Evolutionary conservation across 2,888 invertebrate genomes (phyloP).

Genomic region (Macaria liturata): DNA sequence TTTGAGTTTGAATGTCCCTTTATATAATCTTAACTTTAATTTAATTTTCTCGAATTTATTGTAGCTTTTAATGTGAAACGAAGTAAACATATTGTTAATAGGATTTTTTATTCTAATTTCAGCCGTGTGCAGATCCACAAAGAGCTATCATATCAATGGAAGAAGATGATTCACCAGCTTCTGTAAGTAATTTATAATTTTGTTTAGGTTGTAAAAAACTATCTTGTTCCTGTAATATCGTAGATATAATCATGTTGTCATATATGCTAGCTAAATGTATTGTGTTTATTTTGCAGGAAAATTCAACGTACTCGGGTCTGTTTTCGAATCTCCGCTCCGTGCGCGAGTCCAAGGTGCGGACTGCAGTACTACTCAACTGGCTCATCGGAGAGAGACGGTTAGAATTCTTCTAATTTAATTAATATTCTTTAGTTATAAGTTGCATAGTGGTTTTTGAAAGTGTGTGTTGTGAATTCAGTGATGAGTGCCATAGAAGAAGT

Average conservation of each 20-base stretch:
- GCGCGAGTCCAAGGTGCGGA: slow-evolving; percentile 93
- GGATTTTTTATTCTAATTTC: slow-evolving; percentile 22
- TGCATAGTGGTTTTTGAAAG: no score
- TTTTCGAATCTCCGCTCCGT: slow-evolving; percentile 90
- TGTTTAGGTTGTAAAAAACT: no score
- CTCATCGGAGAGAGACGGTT: slow-evolving; percentile 70
- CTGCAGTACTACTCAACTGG: slow-evolving; percentile 96
- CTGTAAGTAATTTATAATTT: slow-evolving; percentile 81
- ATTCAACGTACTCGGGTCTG: slow-evolving; percentile 92
- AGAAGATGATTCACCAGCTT: slow-evolving; percentile 95
- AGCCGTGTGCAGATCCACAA: slow-evolving; percentile 84
- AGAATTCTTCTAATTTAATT: slow-evolving; percentile 1
- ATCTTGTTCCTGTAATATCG: no score
- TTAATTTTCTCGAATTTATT: no score
- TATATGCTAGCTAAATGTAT: background rate
- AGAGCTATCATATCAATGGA: slow-evolving; percentile 97
- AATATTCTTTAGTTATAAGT: background rate
- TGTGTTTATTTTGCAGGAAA: slow-evolving; percentile 81
- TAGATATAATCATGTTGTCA: no score
- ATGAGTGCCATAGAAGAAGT: no score
- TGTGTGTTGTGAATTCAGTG: no score
- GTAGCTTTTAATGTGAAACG: no score
- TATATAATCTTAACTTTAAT: no score
- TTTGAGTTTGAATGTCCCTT: no score
- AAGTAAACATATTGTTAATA: no score